phyloP scores from a whole-genome alignment of 2,797 vertebrate genomes.

The Gadopsis bispinosus region DNA sequence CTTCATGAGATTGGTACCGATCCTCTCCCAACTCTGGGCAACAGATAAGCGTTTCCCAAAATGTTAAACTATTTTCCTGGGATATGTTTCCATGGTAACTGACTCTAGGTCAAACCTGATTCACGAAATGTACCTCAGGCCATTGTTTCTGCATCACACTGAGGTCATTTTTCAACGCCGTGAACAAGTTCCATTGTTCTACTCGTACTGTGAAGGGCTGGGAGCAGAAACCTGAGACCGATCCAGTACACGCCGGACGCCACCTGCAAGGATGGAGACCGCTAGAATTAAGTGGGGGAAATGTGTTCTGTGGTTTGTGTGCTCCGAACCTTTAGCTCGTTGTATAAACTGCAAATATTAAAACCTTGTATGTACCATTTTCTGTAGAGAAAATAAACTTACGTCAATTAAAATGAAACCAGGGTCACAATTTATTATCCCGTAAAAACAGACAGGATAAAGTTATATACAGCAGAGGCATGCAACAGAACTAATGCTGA shows the following conservation, averaged over 20 bases:
- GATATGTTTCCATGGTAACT: neutral
- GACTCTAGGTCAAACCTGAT: neutral
- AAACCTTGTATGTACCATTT: neutral
- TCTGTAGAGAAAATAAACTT: constrained; percentile 53
- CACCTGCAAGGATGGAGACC: neutral
- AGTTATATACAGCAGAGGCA: constrained; percentile 94
- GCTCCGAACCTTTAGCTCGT: neutral
- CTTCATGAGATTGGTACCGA: neutral
- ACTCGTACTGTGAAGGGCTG: neutral
- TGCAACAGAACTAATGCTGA: constrained; percentile 78
- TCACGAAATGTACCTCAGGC: neutral
- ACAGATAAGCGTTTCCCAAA: no score
- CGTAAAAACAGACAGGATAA: constrained; percentile 93
- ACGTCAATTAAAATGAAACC: constrained; percentile 85
- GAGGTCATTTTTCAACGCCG: neutral
- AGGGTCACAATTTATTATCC: constrained; percentile 91
- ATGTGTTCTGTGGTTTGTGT: neutral
- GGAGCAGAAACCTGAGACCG: neutral
- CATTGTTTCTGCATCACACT: neutral
- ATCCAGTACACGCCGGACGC: neutral
- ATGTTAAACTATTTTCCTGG: neutral
- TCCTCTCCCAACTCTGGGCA: neutral
- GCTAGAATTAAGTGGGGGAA: neutral
- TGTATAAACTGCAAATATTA: constrained; percentile 73
- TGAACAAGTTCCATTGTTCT: neutral